Evolutionary conservation across 2,888 invertebrate genomes (phyloP).

Genomic region (Hemithea aestivaria): DNA sequence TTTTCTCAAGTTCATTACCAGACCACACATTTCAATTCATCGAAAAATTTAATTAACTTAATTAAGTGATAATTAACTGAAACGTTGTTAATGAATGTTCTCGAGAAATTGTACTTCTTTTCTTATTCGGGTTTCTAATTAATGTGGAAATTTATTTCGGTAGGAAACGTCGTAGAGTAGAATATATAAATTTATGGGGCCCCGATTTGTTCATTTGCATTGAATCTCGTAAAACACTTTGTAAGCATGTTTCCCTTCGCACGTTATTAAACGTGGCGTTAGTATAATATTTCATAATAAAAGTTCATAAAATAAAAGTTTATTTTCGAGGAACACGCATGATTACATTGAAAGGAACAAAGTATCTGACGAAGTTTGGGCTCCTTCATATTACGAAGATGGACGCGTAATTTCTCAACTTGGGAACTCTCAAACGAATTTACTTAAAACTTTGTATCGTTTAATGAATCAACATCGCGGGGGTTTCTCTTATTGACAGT

Average conservation of each 20-base stretch:
- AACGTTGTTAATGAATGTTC: conserved; percentile 34
- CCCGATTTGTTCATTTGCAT: conserved; percentile 10
- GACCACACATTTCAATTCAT: conserved; percentile 30
- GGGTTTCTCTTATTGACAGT: conserved; percentile 34
- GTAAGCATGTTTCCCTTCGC: conserved; percentile 18
- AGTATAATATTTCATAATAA: conserved; percentile 22
- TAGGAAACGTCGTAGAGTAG: conserved; percentile 10
- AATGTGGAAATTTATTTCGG: conserved; percentile 18
- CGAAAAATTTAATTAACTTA: conserved; percentile 35
- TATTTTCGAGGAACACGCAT: conserved; percentile 27
- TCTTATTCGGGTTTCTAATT: conserved; percentile 30
- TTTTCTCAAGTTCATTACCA: conserved; percentile 13
- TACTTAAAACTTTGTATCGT: conserved; percentile 32
- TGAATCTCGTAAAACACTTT: conserved; percentile 21
- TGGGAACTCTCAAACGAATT: conserved; percentile 42
- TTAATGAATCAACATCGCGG: conserved; percentile 49
- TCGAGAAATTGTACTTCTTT: conserved; percentile 26
- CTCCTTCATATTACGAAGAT: conserved; percentile 36
- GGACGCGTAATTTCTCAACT: conserved; percentile 42
- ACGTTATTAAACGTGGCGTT: conserved; percentile 19
- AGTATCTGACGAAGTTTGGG: conserved; percentile 23
- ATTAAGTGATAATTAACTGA: conserved; percentile 40
- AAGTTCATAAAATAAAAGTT: conserved; percentile 28
- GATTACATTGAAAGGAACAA: conserved; percentile 31
- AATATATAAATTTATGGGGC: conserved; percentile 9